Evolutionary conservation across 2,888 invertebrate species (phyloP).

Genomic region (Isoperla grammatica): DNA sequence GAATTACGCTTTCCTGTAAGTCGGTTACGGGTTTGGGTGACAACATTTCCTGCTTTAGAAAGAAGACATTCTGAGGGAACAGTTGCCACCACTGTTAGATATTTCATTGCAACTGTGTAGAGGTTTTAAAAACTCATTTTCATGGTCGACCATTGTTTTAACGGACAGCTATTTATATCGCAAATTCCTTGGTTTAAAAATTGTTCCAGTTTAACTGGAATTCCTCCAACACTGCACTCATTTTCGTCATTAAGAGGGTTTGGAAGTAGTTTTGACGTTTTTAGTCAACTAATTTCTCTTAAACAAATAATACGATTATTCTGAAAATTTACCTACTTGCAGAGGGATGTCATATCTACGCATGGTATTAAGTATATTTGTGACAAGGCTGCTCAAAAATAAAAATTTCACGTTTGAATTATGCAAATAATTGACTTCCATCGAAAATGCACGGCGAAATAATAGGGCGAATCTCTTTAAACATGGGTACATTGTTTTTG

Average conservation of each 20-base stretch:
- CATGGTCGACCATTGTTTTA: background rate
- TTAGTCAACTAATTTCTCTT: too few relatives aligned
- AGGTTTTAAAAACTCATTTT: background rate
- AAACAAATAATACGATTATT: too few relatives aligned
- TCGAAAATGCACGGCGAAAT: too few relatives aligned
- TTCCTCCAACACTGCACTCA: background rate
- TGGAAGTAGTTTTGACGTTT: too few relatives aligned
- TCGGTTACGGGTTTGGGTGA: slow-evolving; percentile 5
- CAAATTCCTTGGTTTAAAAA: background rate
- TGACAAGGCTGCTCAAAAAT: too few relatives aligned
- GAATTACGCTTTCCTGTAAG: slow-evolving; percentile 4
- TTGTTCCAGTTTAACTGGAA: slow-evolving; percentile 3
- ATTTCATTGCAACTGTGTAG: slow-evolving; percentile 5
- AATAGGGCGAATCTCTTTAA: too few relatives aligned
- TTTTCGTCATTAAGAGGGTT: background rate
- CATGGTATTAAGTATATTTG: too few relatives aligned
- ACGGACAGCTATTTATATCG: background rate
- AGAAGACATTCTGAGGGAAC: slow-evolving; percentile 9
- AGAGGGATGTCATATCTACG: too few relatives aligned
- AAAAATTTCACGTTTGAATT: too few relatives aligned
- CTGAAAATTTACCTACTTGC: too few relatives aligned
- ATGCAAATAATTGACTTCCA: too few relatives aligned
- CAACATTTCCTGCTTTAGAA: slow-evolving; percentile 9
- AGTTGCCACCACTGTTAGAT: slow-evolving; percentile 4
- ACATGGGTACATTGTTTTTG: too few relatives aligned